Conservation (phyloP, 1,140 invertebrate species). For the Sinonovacula constricta region DNA sequence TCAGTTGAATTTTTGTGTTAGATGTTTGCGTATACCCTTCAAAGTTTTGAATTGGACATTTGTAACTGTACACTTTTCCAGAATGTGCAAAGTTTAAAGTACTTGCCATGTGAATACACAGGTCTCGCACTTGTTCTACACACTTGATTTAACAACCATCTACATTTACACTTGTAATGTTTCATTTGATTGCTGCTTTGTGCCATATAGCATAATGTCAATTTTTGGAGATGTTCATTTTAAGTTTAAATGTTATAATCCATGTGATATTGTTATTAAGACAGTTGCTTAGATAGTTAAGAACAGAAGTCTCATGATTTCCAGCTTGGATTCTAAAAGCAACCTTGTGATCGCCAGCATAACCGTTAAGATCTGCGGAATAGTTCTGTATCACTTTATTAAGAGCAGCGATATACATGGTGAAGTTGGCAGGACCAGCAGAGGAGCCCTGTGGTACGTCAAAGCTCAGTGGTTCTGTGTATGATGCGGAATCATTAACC, state of each 20-base stretch:
- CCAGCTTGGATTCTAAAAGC: conserved; percentile 1
- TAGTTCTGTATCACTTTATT: background rate
- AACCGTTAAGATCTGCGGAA: background rate
- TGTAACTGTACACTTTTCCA: too few relatives aligned
- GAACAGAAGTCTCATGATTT: background rate
- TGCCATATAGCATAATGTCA: too few relatives aligned
- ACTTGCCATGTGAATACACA: too few relatives aligned
- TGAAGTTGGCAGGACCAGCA: background rate
- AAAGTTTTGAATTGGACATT: background rate
- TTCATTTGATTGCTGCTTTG: too few relatives aligned
- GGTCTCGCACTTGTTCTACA: too few relatives aligned
- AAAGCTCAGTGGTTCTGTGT: background rate
- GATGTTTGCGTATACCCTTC: background rate
- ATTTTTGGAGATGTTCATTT: background rate
- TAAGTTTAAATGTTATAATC: background rate
- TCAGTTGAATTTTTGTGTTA: conserved; percentile 1
- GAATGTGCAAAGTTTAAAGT: too few relatives aligned
- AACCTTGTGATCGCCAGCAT: background rate
- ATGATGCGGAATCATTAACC: background rate
- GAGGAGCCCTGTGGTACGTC: background rate
- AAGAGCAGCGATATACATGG: background rate
- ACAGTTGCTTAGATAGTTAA: background rate
- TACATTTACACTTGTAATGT: too few relatives aligned
- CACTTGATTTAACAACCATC: too few relatives aligned
- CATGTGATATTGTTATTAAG: background rate